Evolutionary conservation across 2,888 invertebrate genomes (phyloP).

Genomic region (Agriotes lineatus): DNA sequence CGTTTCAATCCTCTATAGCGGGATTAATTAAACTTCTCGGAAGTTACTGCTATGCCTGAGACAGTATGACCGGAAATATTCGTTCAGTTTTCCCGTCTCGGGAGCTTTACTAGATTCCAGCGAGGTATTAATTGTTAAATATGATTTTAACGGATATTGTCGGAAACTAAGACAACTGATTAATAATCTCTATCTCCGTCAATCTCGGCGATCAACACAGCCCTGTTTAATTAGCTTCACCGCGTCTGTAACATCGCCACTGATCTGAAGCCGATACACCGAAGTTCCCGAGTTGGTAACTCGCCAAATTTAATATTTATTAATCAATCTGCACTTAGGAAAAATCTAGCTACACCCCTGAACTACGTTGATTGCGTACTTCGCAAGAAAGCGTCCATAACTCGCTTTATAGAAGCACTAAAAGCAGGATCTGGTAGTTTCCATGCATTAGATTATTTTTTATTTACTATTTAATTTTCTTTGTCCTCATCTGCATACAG

Average conservation of each 20-base stretch:
- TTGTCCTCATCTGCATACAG: slow-evolving; percentile 38
- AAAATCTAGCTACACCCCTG: background rate
- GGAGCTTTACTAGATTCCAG: slow-evolving; percentile 20
- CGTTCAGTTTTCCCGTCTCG: slow-evolving; percentile 30
- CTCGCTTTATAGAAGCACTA: slow-evolving; percentile 14
- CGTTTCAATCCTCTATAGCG: slow-evolving; percentile 29
- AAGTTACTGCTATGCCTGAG: slow-evolving; percentile 30
- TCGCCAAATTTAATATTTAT: slow-evolving; percentile 18
- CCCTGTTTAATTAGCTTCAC: background rate
- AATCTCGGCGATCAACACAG: background rate
- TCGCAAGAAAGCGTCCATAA: slow-evolving; percentile 4
- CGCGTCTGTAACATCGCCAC: too few relatives aligned
- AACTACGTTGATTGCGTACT: background rate
- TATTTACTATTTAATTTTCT: slow-evolving; percentile 36
- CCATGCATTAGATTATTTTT: slow-evolving; percentile 33
- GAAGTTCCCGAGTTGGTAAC: too few relatives aligned
- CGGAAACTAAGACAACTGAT: slow-evolving; percentile 25
- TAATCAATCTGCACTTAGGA: slow-evolving; percentile 7
- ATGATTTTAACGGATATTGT: slow-evolving; percentile 26
- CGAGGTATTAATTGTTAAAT: slow-evolving; percentile 28
- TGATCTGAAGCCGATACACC: too few relatives aligned
- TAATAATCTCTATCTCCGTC: slow-evolving; percentile 17
- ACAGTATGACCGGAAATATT: slow-evolving; percentile 38
- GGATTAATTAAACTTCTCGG: slow-evolving; percentile 36
- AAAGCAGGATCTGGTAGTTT: slow-evolving; percentile 30